Base-by-base conservation (phyloP, 2,888 invertebrate species). In the Drosophila antonietae region DNA sequence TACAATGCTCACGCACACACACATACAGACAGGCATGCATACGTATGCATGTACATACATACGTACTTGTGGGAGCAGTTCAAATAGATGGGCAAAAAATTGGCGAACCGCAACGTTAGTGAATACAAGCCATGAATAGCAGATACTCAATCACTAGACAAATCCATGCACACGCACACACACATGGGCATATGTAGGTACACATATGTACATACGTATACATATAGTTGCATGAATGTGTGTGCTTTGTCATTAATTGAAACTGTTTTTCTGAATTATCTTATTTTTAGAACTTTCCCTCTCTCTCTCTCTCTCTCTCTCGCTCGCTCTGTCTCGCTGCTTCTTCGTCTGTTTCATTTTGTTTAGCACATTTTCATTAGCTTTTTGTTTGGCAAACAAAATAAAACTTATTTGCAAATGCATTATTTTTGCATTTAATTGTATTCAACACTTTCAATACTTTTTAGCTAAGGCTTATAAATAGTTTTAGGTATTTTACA, bases 21-120 rank as follows among this genome's bases (percentile, higher is more conserved):
- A 43, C n/a, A 41, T 2, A 55, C 31, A 33, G 2, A 18, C 14
- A 31, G 35, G 18, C 31, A 60, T 7, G 18, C 9, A 44, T 7
- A 18, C n/a, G 20, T 20, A 20, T 20, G 20, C 2, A 20, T 20
- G 20, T 20, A 20, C n/a, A n/a, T n/a, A n/a, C n/a, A 18, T 14
- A 1, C 28, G 10, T 28, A 51, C 44, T 23, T 35, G 73, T 58
- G 43, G 43, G 51, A 83, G 68, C 61, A 63, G 68, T 74, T 71
- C 53, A 55, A 63, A 65, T 71, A 67, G 44, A 57, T 65, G 64
- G 37, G 56, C 71, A 62, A 71, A 82, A 81, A 82, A 81, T 78
- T 68, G 73, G 44, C 68, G 73, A 84, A 75, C 75, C 82, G 73
- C 72, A 73, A 81, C 73, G 83, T 71, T 51, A 74, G 77, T 76